phyloP scores from a whole-genome alignment of 2,113 vertebrate species.

The Pelobates fuscus region DNA sequence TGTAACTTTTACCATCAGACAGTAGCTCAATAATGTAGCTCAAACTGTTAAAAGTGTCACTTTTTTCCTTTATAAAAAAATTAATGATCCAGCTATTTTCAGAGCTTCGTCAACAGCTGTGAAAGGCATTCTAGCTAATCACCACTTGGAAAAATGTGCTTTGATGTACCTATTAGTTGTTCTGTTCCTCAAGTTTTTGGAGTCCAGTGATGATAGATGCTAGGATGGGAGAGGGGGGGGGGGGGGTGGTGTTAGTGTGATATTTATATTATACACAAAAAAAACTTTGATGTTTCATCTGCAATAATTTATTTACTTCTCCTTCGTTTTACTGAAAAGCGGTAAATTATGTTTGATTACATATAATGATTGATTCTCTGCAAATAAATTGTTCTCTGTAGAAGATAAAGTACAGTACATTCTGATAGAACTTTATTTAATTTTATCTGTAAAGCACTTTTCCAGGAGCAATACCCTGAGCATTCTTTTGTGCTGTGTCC shows the following conservation, averaged over 20 bases:
- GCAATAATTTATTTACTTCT: not conserved
- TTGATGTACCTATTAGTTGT: slow-evolving; percentile 6
- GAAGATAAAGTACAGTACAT: not conserved
- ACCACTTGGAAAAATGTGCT: not conserved
- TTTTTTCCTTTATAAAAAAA: not conserved
- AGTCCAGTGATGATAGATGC: not conserved
- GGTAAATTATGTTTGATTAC: not conserved
- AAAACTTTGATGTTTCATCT: slow-evolving; percentile 4
- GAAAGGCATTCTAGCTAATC: not conserved
- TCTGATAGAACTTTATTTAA: not conserved
- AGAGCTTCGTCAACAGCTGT: not conserved
- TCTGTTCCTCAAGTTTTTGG: not conserved
- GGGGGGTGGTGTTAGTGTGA: not conserved
- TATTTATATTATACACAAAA: not conserved
- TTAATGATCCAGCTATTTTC: slow-evolving; percentile 29
- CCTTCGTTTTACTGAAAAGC: not conserved
- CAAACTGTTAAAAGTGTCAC: no score
- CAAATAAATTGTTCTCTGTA: not conserved
- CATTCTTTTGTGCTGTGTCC: no score
- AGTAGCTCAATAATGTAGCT: no score
- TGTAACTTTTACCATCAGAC: no score
- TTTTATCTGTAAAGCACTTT: not conserved
- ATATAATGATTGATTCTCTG: not conserved
- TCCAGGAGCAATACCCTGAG: no score
- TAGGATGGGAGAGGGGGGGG: not conserved